Base-by-base conservation (phyloP, 2,113 vertebrate genomes). In the Ochotona princeps region DNA sequence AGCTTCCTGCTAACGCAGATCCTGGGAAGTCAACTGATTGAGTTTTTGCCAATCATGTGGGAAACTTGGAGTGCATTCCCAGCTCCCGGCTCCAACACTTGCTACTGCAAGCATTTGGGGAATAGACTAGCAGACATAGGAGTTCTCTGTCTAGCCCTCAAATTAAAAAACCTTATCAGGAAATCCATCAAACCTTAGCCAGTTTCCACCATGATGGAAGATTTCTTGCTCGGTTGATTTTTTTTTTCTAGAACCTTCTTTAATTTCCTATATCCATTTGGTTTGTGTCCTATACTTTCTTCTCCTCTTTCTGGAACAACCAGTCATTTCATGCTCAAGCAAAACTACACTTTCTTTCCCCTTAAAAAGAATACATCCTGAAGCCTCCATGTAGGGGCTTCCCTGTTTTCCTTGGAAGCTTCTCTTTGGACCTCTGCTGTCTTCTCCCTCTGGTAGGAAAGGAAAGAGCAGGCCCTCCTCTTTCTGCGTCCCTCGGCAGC, bases 231-330 rank as follows among this genome's bases (percentile, higher is more conserved):
- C 38, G 38, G 38, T 44, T 44, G 6, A 44, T 44, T 44, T 44
- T 44, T 44, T 54, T 87, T 87, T 88, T 67, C 67, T 73, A 89
- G 90, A 96, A 73, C 7, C 28, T 87, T 90, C 70, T 61, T 7
- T n/a, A 65, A 12, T 18, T 88, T 81, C 90, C 90, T 79, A 13
- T 47, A 67, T 15, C 54, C 63, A 67, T 82, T 91, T 21, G 13
- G 6, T 1, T 38, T 86, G 21, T 60, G 32, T 28, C 11, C 9
- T 65, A 8, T 0, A 6, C 28, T 17, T 65, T 65, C 44, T 87
- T 44, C 84, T 83, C 63, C 82, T 83, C 54, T 4, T 88, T 93
- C 60, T 61, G 57, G 12, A 90, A 72, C 23, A 54, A 65, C 28
- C 20, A 91, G 73, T 60, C 61, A 28, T 74, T 89, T 80, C 60